phyloP scores from a whole-genome alignment of 2,113 vertebrate genomes.

The Nansenia antarctica region DNA sequence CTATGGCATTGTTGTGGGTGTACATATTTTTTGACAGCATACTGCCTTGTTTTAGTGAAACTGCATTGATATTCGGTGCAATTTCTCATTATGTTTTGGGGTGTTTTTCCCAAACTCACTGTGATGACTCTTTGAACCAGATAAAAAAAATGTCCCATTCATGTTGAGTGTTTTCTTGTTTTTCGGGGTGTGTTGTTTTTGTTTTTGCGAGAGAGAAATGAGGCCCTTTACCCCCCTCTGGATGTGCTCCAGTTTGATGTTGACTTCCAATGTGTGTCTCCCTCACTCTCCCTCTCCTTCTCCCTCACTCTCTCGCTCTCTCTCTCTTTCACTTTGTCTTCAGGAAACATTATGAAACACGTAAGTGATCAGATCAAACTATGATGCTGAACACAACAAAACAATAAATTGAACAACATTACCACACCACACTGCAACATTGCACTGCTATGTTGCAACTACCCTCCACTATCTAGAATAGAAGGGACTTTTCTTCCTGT shows the following conservation, averaged over 20 bases:
- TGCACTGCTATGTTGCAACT: no score
- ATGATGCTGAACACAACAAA: neutral
- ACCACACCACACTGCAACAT: neutral
- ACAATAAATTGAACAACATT: neutral
- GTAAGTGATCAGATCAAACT: neutral
- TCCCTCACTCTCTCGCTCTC: neutral
- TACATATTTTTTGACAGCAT: neutral
- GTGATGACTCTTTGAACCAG: neutral
- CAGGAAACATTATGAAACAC: neutral
- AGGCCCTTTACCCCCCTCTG: conserved; percentile 1
- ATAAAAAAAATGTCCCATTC: neutral
- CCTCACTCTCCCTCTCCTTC: neutral
- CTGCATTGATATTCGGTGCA: neutral
- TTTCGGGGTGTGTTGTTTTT: neutral
- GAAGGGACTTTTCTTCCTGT: neutral
- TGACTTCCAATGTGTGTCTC: neutral
- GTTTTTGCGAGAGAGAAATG: neutral
- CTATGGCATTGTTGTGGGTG: no score
- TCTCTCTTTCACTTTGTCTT: neutral
- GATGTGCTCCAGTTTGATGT: conserved; percentile 10
- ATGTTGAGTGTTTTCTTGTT: conserved; percentile 1
- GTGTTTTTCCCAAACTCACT: neutral
- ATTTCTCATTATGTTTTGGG: neutral
- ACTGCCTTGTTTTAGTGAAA: neutral
- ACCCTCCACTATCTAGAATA: no score